These are phyloP conservation scores for Holacanthella duospinosa DNA, from an alignment of 2,888 invertebrate species.

Conservation along the genomic window DNA sequence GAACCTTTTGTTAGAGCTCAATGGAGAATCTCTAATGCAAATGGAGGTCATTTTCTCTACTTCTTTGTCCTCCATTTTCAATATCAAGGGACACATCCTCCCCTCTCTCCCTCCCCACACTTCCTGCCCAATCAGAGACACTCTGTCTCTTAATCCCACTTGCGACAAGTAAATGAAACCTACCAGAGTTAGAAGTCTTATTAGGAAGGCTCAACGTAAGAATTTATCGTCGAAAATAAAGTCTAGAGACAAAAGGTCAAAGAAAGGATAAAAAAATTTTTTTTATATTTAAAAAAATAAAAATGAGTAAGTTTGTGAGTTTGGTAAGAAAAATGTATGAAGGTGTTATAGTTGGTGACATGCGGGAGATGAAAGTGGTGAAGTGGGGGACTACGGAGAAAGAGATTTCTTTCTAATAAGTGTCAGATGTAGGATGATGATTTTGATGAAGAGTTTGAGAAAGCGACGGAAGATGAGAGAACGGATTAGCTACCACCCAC, in stretches of 20 bases:
- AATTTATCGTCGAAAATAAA: too few relatives aligned
- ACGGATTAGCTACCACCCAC: conserved; percentile 7
- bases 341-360: too few relatives aligned
- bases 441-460: conserved; percentile 2
- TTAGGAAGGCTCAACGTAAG: too few relatives aligned
- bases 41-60: conserved; percentile 2
- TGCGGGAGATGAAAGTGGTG: background rate
- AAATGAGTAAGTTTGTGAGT: too few relatives aligned
- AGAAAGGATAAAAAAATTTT: too few relatives aligned
- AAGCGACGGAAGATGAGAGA: background rate
- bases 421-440: conserved; percentile 5
- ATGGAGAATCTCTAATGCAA: conserved; percentile 2
- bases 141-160: background rate
- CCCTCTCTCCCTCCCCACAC: too few relatives aligned
- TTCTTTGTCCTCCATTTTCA: background rate
- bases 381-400: background rate
- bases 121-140: too few relatives aligned
- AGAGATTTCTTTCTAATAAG: conserved; percentile 13
- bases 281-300: too few relatives aligned
- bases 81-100: too few relatives aligned
- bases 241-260: too few relatives aligned
- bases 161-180: conserved; percentile 3
- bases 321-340: too few relatives aligned
- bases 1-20: background rate
- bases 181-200: too few relatives aligned